A percentile compares a stretch with the other conserved stretches of the same genome.
Conservation (phyloP, 2,888 invertebrate species). For the Andrena camellia region DNA sequence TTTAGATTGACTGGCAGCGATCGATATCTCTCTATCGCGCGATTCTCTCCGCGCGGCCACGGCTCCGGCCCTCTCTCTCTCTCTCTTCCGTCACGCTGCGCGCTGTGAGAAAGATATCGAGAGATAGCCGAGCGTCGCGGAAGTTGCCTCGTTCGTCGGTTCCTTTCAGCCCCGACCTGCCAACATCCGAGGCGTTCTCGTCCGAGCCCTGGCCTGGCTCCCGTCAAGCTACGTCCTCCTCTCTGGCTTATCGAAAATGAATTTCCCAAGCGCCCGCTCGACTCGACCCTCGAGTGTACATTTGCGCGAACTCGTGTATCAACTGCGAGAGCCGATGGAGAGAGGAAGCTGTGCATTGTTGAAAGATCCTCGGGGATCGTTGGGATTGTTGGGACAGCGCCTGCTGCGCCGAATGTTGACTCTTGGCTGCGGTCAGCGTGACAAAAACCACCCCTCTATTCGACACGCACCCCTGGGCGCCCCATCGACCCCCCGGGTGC, state of each 20-base stretch:
- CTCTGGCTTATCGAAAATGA: neutral
- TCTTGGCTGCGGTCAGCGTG: slow-evolving; percentile 80
- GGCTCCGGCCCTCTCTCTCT: neutral
- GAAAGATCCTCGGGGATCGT: slow-evolving; percentile 40
- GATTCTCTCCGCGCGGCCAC: slow-evolving; percentile 18
- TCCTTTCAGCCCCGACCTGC: neutral
- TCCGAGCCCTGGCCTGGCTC: too few relatives aligned
- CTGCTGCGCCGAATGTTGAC: slow-evolving; percentile 81
- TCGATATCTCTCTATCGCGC: slow-evolving; percentile 43
- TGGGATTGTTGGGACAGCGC: slow-evolving; percentile 70
- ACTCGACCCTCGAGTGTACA: neutral
- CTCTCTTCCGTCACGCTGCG: slow-evolving; percentile 49
- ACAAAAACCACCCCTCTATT: slow-evolving; percentile 82
- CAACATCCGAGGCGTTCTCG: too few relatives aligned
- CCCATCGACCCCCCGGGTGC: slow-evolving; percentile 53
- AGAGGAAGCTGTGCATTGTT: slow-evolving; percentile 54
- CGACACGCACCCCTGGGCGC: slow-evolving; percentile 76
- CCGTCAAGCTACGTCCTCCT: too few relatives aligned
- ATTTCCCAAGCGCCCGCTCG: neutral
- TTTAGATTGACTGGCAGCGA: slow-evolving; percentile 62
- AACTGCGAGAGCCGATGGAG: slow-evolving; percentile 24
- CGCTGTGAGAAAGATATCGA: slow-evolving; percentile 62
- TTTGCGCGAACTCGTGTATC: slow-evolving; percentile 8
- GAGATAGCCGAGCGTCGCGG: slow-evolving; percentile 25
- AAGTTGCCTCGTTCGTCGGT: slow-evolving; percentile 14